Conservation (phyloP, 2,113 vertebrate species). For the Nothobranchius kuhntae region DNA sequence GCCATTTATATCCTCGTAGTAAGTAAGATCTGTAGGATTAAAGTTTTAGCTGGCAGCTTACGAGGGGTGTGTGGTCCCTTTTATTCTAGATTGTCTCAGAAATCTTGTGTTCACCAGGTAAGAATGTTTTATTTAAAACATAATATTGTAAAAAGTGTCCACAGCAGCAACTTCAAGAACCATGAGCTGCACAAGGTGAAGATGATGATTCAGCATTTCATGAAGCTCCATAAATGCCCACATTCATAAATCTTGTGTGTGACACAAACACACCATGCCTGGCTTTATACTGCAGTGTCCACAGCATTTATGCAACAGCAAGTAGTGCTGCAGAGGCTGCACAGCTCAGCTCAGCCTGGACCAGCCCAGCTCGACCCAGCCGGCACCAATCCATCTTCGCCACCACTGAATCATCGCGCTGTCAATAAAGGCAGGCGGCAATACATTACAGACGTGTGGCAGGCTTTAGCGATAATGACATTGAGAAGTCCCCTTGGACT, state of each 20-base stretch:
- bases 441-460: conserved; percentile 80
- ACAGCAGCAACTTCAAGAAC: conserved; percentile 29
- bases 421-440: conserved; percentile 77
- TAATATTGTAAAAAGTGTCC: conserved; percentile 43
- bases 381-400: conserved; percentile 78
- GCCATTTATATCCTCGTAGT: conserved; percentile 21
- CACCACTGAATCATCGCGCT: conserved; percentile 76
- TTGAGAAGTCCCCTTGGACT: conserved; percentile 79
- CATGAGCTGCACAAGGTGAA: conserved; percentile 41
- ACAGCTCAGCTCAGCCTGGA: conserved; percentile 64
- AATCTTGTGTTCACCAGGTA: conserved; percentile 30
- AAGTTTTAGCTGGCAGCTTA: conserved; percentile 17
- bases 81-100: conserved; percentile 14
- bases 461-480: conserved; percentile 80
- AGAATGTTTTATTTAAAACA: conserved; percentile 38
- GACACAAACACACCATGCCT: conserved; percentile 60
- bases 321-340: conserved; percentile 57
- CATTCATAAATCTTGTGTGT: conserved; percentile 58
- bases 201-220: conserved; percentile 47
- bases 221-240: conserved; percentile 56
- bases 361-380: conserved; percentile 55
- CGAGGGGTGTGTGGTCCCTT: conserved; percentile 10
- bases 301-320: conserved; percentile 65
- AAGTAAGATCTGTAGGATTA: not conserved
- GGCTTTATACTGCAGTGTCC: conserved; percentile 53